Evolutionary conservation across 2,888 invertebrate species (phyloP).

Genomic region (Cloeon dipterum): DNA sequence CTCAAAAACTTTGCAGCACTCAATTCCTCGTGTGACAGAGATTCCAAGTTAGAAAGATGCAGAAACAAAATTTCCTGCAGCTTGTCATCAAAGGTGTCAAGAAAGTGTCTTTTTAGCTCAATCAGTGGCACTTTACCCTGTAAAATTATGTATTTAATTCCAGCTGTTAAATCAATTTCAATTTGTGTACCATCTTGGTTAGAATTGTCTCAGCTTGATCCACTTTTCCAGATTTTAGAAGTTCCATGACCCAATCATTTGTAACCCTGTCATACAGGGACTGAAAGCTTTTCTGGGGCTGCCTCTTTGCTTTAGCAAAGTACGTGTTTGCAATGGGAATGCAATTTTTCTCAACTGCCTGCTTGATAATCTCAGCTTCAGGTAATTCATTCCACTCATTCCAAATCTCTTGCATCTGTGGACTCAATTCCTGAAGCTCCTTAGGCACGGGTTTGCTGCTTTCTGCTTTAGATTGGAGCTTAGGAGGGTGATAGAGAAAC

Average conservation of each 20-base stretch:
- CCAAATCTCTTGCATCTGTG: neutral
- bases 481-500: neutral
- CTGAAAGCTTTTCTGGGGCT: neutral
- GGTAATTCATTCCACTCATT: neutral
- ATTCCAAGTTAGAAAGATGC: neutral
- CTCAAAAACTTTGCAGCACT: neutral
- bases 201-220: neutral
- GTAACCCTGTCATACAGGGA: neutral
- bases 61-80: neutral
- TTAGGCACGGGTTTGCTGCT: neutral
- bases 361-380: neutral
- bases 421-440: neutral
- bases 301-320: neutral
- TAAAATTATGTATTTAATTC: neutral
- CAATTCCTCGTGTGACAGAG: neutral
- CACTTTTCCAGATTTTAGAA: neutral
- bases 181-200: neutral
- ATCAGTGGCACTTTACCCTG: neutral
- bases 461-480: too few species aligned
- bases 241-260: neutral
- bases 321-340: neutral
- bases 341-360: neutral
- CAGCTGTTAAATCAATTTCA: neutral
- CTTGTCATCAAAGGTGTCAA: neutral
- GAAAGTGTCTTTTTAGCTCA: neutral